Conservation (phyloP, 53 echinoderm and acorn worm genomes). For the Pentamera pediparva region DNA sequence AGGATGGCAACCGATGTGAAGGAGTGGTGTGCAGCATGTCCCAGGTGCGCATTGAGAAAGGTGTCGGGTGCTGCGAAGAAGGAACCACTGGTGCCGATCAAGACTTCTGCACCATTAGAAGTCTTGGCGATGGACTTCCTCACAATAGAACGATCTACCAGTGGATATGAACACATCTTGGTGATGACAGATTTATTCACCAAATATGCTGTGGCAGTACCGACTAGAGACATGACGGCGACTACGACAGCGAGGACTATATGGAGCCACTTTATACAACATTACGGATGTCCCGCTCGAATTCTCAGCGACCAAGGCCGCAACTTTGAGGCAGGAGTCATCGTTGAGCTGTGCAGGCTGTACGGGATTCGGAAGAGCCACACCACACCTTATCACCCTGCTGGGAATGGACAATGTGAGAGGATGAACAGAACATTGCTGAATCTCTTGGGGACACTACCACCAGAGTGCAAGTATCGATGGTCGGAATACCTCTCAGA, state of each 20-base stretch:
- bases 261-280: conserved; percentile 14
- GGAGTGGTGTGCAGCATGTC: conserved; percentile 8
- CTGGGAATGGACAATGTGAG: conserved; percentile 53
- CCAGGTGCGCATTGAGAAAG: conserved; percentile 1
- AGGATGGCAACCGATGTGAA: background rate
- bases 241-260: conserved; percentile 17
- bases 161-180: conserved; percentile 16
- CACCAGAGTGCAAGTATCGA: conserved; percentile 9
- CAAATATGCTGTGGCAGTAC: conserved; percentile 28
- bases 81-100: background rate
- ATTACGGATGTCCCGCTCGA: conserved; percentile 40
- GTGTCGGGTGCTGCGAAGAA: background rate
- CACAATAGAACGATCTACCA: conserved; percentile 14
- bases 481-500: conserved; percentile 41
- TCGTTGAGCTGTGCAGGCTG: conserved; percentile 34
- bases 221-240: conserved; percentile 36
- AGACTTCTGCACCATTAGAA: conserved; percentile 27
- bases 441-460: conserved; percentile 31
- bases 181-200: conserved; percentile 48
- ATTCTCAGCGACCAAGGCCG: conserved; percentile 44
- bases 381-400: conserved; percentile 44
- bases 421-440: conserved; percentile 46
- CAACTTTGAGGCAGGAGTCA: conserved; percentile 38
- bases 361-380: conserved; percentile 33
- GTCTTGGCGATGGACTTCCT: conserved; percentile 26